Evolutionary conservation across 2,113 vertebrate species (phyloP).

Genomic region (Colius striatus): DNA sequence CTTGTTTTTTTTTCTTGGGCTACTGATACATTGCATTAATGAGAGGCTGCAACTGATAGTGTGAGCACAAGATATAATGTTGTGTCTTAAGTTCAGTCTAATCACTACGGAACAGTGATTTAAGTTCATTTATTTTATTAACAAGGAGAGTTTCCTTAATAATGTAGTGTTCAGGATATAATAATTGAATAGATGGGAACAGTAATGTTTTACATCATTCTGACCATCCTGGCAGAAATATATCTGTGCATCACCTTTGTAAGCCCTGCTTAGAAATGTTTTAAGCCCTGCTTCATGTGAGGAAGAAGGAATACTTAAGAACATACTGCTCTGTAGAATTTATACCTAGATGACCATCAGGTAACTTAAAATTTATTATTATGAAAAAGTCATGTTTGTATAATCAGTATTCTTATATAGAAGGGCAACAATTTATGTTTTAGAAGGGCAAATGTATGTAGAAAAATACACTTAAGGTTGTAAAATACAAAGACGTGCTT

Average conservation of each 20-base stretch:
- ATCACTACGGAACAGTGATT: background rate
- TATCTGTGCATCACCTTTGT: background rate
- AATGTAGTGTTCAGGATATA: background rate
- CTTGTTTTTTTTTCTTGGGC: background rate
- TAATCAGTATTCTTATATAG: background rate
- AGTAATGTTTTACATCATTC: background rate
- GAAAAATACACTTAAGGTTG: background rate
- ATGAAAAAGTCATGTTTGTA: background rate
- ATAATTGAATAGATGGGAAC: conserved; percentile 34
- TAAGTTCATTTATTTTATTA: conserved; percentile 11
- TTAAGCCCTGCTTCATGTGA: background rate
- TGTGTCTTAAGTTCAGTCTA: background rate
- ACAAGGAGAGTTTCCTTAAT: background rate
- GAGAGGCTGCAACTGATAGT: background rate
- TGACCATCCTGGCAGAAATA: background rate
- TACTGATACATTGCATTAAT: background rate
- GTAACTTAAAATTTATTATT: background rate
- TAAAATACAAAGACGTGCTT: background rate
- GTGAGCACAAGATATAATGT: background rate
- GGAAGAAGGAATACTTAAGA: background rate
- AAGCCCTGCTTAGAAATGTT: background rate
- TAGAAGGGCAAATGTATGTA: background rate
- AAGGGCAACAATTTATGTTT: background rate
- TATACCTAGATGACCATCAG: background rate
- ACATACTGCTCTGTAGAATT: background rate